These are phyloP conservation scores for Tetrapedia diversipes DNA, from an alignment of 2,888 invertebrate genomes.

Conservation along the genomic window DNA sequence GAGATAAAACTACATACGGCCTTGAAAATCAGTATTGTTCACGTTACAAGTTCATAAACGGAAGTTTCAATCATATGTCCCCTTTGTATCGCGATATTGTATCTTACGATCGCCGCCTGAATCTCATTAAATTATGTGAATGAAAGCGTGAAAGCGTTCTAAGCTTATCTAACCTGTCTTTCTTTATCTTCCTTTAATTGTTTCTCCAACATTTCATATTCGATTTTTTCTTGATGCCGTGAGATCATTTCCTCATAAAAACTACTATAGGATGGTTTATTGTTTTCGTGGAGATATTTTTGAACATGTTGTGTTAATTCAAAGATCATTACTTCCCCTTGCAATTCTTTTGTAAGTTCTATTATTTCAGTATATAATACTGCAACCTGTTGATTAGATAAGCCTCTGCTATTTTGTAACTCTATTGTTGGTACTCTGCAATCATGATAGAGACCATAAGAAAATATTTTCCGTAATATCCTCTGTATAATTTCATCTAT, in stretches of 20 bases:
- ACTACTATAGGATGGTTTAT: slow-evolving; percentile 91
- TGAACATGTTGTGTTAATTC: slow-evolving; percentile 91
- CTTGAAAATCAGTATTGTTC: too few species aligned
- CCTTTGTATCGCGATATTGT: too few species aligned
- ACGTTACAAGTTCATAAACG: too few species aligned
- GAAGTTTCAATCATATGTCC: too few species aligned
- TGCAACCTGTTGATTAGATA: slow-evolving; percentile 88
- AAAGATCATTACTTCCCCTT: slow-evolving; percentile 94
- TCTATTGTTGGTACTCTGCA: slow-evolving; percentile 88
- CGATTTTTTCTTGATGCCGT: slow-evolving; percentile 87
- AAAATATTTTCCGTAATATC: too few species aligned
- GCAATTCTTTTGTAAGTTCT: slow-evolving; percentile 84
- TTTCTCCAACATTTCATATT: slow-evolving; percentile 86
- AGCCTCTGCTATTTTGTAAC: slow-evolving; percentile 90
- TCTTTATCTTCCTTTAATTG: slow-evolving; percentile 87
- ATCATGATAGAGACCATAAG: slow-evolving; percentile 51
- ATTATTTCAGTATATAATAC: slow-evolving; percentile 86
- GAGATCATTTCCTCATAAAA: slow-evolving; percentile 96
- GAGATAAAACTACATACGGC: too few species aligned
- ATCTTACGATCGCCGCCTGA: too few species aligned
- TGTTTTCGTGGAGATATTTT: slow-evolving; percentile 91
- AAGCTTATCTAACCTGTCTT: slow-evolving; percentile 74
- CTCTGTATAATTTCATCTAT: too few species aligned
- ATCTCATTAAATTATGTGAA: too few species aligned
- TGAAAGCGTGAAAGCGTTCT: too few species aligned